Base-by-base conservation (phyloP, 2,888 invertebrate genomes). In the Sialis fuliginosa region DNA sequence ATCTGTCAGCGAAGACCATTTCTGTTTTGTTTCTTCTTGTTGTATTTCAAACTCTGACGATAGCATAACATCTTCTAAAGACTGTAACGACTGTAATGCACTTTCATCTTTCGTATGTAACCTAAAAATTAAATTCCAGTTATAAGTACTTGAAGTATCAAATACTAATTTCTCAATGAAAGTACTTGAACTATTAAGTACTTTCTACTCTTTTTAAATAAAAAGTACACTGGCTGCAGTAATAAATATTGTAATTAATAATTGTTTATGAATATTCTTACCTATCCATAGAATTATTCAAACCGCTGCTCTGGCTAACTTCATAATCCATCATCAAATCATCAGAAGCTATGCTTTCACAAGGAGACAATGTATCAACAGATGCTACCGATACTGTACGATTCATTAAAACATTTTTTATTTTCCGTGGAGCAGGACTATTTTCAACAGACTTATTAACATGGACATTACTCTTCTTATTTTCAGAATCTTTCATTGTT, bases 241-340 rank as follows among this genome's bases (percentile, higher is more conserved):
- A 35, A 35, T 35, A 35, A 35, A 35, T 35, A 35, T 35, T 45
- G 33, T 41, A 51, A 52, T 47, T 39, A 41, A 44, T 32, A 10
- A 45, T 43, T 10, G 13, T 32, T 42, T 47, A 48, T 48, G 39
- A 42, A 44, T 35, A 46, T 46, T 52, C 52, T 52, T 58, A 61
- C 61, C 58, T 60, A 53, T 66, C 64, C 67, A 70, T 71, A 67
- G 68, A 69, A 66, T 64, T 72, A 66, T 64, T 73, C 64, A 57
- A 66, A 62, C 62, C 63, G 51, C 64, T 65, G 45, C 62, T 62
- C 47, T 62, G 63, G 49, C 64, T 65, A 39, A 60, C 70, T 54
- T 88, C 87, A 57, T 81, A 86, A 66, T 89, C 88, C 74, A 87
- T 77, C 79, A 89, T 89, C 50, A 88, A 71, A 64, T 89, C 89